A percentile compares a stretch with the other conserved stretches of the same genome.
phyloP scores from a whole-genome alignment of 2,888 invertebrate species.

The Machimus rusticus region DNA sequence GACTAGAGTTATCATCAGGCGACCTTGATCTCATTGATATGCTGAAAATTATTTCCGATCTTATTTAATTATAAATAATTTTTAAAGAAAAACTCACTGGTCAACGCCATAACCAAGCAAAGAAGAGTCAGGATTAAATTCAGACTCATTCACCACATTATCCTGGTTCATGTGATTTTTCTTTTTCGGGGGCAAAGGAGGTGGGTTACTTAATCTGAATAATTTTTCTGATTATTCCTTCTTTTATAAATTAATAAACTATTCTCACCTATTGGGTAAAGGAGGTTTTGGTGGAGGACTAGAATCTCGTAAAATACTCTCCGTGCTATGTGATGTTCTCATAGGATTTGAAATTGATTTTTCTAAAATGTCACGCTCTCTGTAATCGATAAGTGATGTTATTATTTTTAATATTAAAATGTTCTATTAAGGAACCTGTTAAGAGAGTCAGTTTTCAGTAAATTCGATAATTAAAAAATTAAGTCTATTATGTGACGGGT shows the following conservation, averaged over 20 bases:
- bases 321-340: constrained; percentile 81
- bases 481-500: background rate
- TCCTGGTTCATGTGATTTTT: constrained; percentile 64
- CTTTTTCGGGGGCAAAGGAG: constrained; percentile 82
- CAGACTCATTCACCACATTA: constrained; percentile 57
- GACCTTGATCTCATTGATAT: constrained; percentile 79
- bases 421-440: background rate
- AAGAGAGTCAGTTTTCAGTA: background rate
- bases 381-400: constrained; percentile 41
- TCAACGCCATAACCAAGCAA: constrained; percentile 72
- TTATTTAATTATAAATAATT: background rate
- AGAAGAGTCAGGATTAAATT: constrained; percentile 65
- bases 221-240: background rate
- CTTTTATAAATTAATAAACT: background rate
- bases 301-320: constrained; percentile 77
- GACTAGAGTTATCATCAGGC: constrained; percentile 74
- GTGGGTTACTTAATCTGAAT: constrained; percentile 68
- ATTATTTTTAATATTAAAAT: background rate
- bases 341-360: constrained; percentile 67
- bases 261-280: constrained; percentile 74
- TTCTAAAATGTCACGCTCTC: constrained; percentile 62
- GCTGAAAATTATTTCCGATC: constrained; percentile 50
- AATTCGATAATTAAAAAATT: background rate
- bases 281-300: constrained; percentile 90
- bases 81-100: constrained; percentile 59